These are phyloP conservation scores for Micropoecilia bifurca DNA, from an alignment of 2,797 vertebrate genomes.

Conservation along the genomic window DNA sequence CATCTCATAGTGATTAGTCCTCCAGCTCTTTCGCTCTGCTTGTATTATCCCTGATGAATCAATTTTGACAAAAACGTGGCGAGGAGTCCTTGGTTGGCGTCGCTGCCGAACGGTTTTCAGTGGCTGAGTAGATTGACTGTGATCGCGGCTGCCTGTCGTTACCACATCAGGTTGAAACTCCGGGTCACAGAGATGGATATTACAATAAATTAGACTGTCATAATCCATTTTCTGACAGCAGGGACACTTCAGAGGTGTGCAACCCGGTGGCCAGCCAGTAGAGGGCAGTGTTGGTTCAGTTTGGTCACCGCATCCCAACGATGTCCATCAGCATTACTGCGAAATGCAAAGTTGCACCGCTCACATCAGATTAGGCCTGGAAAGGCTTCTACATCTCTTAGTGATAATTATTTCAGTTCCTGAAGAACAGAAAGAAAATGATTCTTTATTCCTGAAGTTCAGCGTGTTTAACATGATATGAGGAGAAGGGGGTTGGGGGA, in stretches of 20 bases:
- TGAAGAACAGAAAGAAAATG: constrained; percentile 51
- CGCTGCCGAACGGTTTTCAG: constrained; percentile 1
- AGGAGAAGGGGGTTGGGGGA: constrained; percentile 5
- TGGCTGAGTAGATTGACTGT: constrained; percentile 52
- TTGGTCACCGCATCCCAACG: background rate
- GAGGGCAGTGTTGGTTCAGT: constrained; percentile 74
- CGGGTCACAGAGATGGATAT: constrained; percentile 59
- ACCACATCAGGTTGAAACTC: constrained; percentile 48
- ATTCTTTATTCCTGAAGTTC: constrained; percentile 21
- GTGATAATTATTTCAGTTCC: constrained; percentile 70
- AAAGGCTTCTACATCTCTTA: constrained; percentile 49
- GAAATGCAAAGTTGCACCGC: constrained; percentile 26
- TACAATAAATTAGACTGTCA: constrained; percentile 77
- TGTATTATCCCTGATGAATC: constrained; percentile 63
- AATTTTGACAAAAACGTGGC: constrained; percentile 53
- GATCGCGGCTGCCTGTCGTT: constrained; percentile 47
- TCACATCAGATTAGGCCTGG: constrained; percentile 29
- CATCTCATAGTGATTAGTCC: constrained; percentile 50
- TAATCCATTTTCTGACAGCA: constrained; percentile 65
- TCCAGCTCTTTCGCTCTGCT: constrained; percentile 5
- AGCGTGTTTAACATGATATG: constrained; percentile 43
- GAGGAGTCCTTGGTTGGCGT: background rate
- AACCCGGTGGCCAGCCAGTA: constrained; percentile 41
- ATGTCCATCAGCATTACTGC: constrained; percentile 27
- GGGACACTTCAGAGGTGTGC: constrained; percentile 11